phyloP scores from a whole-genome alignment of 1,140 invertebrate genomes.

The Anthonomus grandis region DNA sequence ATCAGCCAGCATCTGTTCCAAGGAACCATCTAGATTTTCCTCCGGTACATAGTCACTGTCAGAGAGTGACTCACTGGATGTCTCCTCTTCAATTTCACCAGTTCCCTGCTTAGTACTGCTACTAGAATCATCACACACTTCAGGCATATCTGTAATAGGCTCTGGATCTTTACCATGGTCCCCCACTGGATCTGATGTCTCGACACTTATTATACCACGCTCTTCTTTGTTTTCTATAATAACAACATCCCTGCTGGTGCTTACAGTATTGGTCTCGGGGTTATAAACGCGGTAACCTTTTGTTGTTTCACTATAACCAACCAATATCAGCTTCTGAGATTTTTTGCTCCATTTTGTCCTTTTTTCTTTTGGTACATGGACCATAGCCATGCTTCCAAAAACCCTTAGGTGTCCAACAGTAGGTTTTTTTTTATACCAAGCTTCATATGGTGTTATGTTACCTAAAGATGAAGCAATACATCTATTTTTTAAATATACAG shows the following conservation, averaged over 20 bases:
- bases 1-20: background rate
- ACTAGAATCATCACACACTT: background rate
- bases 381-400: too few relatives aligned
- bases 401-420: too few relatives aligned
- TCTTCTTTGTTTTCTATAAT: slow-evolving; percentile 33
- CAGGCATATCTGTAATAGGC: too few relatives aligned
- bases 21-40: background rate
- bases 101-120: background rate
- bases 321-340: slow-evolving; percentile 31
- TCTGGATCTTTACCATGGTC: too few relatives aligned
- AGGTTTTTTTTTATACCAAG: too few relatives aligned
- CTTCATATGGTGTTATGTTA: too few relatives aligned
- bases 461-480: too few relatives aligned
- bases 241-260: slow-evolving; percentile 39
- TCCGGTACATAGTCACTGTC: background rate
- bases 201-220: too few relatives aligned
- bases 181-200: too few relatives aligned
- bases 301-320: slow-evolving; percentile 28
- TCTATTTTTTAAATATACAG: too few relatives aligned
- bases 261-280: slow-evolving; percentile 30
- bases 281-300: slow-evolving; percentile 36
- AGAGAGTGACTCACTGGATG: background rate
- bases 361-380: slow-evolving; percentile 39
- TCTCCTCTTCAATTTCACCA: background rate
- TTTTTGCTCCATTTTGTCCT: slow-evolving; percentile 36